Evolutionary conservation across 2,113 vertebrate genomes (phyloP).

Genomic region (Oophaga pumilio): DNA sequence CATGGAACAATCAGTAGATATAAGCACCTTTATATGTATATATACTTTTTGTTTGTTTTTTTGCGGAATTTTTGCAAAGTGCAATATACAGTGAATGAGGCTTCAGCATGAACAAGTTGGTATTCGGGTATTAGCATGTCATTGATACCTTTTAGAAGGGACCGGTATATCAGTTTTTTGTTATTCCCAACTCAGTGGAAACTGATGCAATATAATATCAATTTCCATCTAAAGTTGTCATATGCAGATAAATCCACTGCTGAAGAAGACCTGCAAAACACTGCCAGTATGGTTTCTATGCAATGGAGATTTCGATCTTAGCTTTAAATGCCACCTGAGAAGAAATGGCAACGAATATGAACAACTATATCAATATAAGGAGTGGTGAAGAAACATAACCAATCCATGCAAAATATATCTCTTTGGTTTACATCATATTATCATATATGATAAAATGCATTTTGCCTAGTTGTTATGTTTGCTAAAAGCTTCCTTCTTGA

Average conservation of each 20-base stretch:
- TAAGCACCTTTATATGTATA: conserved; percentile 36
- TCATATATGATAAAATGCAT: conserved; percentile 51
- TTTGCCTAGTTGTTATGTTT: conserved; percentile 37
- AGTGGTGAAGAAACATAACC: conserved; percentile 31
- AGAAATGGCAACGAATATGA: conserved; percentile 18
- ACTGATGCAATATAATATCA: neutral
- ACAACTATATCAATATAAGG: conserved; percentile 28
- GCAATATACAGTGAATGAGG: conserved; percentile 28
- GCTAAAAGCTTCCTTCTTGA: conserved; percentile 29
- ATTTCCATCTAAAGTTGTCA: neutral
- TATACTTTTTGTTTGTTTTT: conserved; percentile 6
- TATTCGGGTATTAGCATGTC: neutral
- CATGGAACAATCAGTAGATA: conserved; percentile 27
- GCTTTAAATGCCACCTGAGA: conserved; percentile 37
- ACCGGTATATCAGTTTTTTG: neutral
- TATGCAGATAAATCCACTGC: neutral
- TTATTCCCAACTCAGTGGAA: neutral
- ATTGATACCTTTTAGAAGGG: neutral
- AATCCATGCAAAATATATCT: conserved; percentile 53
- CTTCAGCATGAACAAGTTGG: conserved; percentile 13
- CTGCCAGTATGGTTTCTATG: conserved; percentile 30
- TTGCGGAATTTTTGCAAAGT: conserved; percentile 25
- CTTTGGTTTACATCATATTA: conserved; percentile 56
- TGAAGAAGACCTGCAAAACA: neutral
- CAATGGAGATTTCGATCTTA: conserved; percentile 18